Percentiles rank a stretch among this genome's conserved stretches.
These are phyloP conservation scores for Macropodus opercularis DNA, from an alignment of 2,797 vertebrate genomes.

Conservation along the genomic window DNA sequence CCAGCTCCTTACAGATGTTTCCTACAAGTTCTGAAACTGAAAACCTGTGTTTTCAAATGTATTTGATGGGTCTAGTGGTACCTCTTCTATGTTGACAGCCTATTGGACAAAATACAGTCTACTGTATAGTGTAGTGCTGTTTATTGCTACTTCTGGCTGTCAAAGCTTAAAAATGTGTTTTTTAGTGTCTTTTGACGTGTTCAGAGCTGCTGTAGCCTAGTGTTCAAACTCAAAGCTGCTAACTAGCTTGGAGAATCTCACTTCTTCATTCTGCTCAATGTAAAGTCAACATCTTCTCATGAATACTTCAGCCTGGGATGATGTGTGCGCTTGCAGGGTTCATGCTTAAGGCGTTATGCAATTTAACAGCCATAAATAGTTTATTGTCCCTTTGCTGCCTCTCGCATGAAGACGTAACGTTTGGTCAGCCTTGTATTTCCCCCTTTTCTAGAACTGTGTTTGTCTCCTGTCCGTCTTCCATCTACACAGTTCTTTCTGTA, in stretches of 20 bases:
- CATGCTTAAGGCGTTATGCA: constrained; percentile 22
- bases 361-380: constrained; percentile 12
- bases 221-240: constrained; percentile 43
- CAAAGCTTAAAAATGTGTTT: constrained; percentile 36
- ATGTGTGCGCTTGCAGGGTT: constrained; percentile 15
- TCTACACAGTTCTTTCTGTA: too few relatives aligned
- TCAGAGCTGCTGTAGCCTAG: constrained; percentile 40
- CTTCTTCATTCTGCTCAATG: constrained; percentile 20
- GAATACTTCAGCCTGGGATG: constrained; percentile 1
- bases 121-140: background rate
- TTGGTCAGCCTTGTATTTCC: background rate
- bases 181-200: constrained; percentile 46
- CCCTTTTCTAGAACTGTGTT: too few relatives aligned
- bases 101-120: constrained; percentile 8
- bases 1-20: constrained; percentile 47
- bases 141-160: constrained; percentile 28
- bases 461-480: too few relatives aligned
- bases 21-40: constrained; percentile 14
- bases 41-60: background rate
- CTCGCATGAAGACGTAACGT: constrained; percentile 5
- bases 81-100: background rate
- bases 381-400: constrained; percentile 5
- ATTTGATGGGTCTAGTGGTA: too few relatives aligned
- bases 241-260: constrained; percentile 24
- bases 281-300: constrained; percentile 29